These are phyloP conservation scores for Athalia rosae DNA, from an alignment of 2,888 invertebrate genomes.

Conservation along the genomic window DNA sequence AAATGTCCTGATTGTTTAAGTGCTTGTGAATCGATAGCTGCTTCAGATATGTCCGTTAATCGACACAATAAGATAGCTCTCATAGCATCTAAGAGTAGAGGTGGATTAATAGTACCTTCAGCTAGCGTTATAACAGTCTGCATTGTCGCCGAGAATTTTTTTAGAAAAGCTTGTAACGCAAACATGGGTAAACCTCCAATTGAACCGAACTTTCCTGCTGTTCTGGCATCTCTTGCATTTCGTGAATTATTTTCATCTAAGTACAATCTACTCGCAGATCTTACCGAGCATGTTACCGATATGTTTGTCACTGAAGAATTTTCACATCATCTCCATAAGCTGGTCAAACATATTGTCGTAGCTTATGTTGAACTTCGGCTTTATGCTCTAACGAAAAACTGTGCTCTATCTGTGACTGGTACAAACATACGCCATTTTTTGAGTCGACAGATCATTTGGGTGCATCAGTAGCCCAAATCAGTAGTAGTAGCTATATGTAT, in stretches of 20 bases:
- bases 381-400: slow-evolving; percentile 14
- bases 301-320: slow-evolving; percentile 7
- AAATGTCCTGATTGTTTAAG: slow-evolving; percentile 16
- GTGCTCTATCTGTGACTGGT: slow-evolving; percentile 20
- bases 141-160: background rate
- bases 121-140: slow-evolving; percentile 2
- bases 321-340: slow-evolving; percentile 6
- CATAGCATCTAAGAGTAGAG: slow-evolving; percentile 8
- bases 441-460: slow-evolving; percentile 28
- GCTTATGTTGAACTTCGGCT: slow-evolving; percentile 18
- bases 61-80: slow-evolving; percentile 6
- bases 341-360: slow-evolving; percentile 5
- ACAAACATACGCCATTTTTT: slow-evolving; percentile 31
- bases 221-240: background rate
- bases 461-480: too few species aligned
- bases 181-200: slow-evolving; percentile 22
- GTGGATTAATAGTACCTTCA: slow-evolving; percentile 13
- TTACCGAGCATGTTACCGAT: slow-evolving; percentile 14
- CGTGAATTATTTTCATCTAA: background rate
- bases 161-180: slow-evolving; percentile 23
- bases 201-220: slow-evolving; percentile 22
- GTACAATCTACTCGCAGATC: slow-evolving; percentile 2
- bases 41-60: background rate
- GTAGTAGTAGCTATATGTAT: background rate
- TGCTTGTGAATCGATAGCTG: slow-evolving; percentile 15